Evolutionary conservation across 2,113 vertebrate species (phyloP).

Genomic region (Rhipidura dahli): DNA sequence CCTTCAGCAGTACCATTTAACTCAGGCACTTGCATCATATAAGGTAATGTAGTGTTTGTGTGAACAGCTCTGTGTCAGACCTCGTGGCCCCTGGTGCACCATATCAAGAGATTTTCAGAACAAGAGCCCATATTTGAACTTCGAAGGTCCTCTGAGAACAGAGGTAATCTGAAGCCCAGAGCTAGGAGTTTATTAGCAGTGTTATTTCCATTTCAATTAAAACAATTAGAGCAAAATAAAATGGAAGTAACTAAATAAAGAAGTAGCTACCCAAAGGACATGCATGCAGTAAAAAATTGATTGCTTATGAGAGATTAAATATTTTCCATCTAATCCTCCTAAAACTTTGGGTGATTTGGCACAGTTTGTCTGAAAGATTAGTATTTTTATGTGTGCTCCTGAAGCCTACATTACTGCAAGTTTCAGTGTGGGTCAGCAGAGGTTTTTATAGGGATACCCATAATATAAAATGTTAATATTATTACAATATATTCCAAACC

Average conservation of each 20-base stretch:
- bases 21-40: not conserved
- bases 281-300: not conserved
- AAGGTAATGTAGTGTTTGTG: not conserved
- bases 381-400: not conserved
- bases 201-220: not conserved
- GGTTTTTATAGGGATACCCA: not conserved
- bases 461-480: not conserved
- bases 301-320: not conserved
- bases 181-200: not conserved
- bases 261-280: not conserved
- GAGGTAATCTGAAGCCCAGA: not conserved
- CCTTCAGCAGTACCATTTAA: not conserved
- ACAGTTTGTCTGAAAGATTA: not conserved
- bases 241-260: not conserved
- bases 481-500: not conserved
- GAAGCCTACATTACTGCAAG: not conserved
- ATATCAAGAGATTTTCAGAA: not conserved
- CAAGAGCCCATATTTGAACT: not conserved
- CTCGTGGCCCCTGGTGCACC: fast-evolving
- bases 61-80: not conserved
- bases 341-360: not conserved
- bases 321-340: not conserved
- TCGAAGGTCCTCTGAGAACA: not conserved
- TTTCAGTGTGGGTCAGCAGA: not conserved
- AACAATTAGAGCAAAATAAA: not conserved